Conservation (phyloP, 2,888 invertebrate genomes). For the Sisyra terminalis region DNA sequence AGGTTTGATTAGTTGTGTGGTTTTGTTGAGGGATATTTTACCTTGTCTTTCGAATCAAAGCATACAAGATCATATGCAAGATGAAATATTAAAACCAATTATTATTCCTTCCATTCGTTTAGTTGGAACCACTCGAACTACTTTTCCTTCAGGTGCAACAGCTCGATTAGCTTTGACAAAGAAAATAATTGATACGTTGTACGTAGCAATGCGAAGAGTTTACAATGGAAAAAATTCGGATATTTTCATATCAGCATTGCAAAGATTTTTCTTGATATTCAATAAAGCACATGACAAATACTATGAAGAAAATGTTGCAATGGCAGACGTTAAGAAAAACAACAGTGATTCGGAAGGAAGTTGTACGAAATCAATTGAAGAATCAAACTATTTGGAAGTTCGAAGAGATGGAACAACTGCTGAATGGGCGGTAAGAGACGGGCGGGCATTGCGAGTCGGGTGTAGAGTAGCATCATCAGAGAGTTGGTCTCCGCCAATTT, state of each 20-base stretch:
- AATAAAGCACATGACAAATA: conserved; percentile 35
- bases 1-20: conserved; percentile 69
- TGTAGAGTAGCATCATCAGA: conserved; percentile 30
- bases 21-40: conserved; percentile 61
- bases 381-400: conserved; percentile 34
- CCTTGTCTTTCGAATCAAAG: conserved; percentile 69
- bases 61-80: conserved; percentile 46
- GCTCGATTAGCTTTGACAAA: conserved; percentile 62
- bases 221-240: conserved; percentile 62
- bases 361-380: conserved; percentile 17
- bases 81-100: conserved; percentile 68
- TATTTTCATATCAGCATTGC: conserved; percentile 49
- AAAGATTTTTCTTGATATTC: conserved; percentile 65
- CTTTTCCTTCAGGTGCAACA: conserved; percentile 65
- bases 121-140: conserved; percentile 58
- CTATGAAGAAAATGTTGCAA: background rate
- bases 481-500: conserved; percentile 39
- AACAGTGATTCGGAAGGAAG: background rate
- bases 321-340: background rate
- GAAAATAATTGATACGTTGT: conserved; percentile 68
- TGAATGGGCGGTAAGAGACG: conserved; percentile 41
- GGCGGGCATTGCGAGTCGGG: conserved; percentile 25
- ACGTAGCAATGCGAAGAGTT: conserved; percentile 61
- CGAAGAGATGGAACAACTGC: conserved; percentile 40
- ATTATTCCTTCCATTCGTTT: conserved; percentile 69